phyloP scores from a whole-genome alignment of 2,797 vertebrate species.

The Pelochelys cantorii region DNA sequence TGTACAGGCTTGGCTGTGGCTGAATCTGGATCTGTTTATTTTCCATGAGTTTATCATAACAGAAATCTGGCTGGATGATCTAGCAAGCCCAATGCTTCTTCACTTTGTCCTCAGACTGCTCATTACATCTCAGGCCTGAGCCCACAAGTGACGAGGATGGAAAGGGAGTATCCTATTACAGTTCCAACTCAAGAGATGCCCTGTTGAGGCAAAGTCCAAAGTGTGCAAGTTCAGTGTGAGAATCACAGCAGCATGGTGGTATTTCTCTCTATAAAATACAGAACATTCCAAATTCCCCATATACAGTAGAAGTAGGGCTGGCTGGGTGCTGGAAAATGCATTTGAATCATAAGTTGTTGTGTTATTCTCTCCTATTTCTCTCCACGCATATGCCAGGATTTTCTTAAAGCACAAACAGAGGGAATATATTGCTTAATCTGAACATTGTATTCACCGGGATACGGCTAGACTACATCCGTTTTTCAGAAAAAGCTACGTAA shows the following conservation, averaged over 20 bases:
- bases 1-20: background rate
- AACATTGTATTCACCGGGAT: background rate
- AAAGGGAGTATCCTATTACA: background rate
- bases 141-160: background rate
- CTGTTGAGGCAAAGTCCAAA: too few species aligned
- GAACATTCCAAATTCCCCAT: background rate
- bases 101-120: background rate
- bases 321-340: background rate
- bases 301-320: background rate
- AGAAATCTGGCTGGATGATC: background rate
- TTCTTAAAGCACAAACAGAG: background rate
- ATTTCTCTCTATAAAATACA: background rate
- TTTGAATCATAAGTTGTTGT: background rate
- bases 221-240: background rate
- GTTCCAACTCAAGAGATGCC: too few species aligned
- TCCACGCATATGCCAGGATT: background rate
- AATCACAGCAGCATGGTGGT: background rate
- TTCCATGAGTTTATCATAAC: background rate
- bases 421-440: conserved; percentile 20
- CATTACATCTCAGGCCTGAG: rapidly evolving
- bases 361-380: background rate
- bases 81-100: background rate
- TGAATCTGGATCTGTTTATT: background rate
- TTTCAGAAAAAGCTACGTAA: too few species aligned
- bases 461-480: too few species aligned